Conservation (phyloP, 2,888 invertebrate genomes). For the Cheilosia vernalis region DNA sequence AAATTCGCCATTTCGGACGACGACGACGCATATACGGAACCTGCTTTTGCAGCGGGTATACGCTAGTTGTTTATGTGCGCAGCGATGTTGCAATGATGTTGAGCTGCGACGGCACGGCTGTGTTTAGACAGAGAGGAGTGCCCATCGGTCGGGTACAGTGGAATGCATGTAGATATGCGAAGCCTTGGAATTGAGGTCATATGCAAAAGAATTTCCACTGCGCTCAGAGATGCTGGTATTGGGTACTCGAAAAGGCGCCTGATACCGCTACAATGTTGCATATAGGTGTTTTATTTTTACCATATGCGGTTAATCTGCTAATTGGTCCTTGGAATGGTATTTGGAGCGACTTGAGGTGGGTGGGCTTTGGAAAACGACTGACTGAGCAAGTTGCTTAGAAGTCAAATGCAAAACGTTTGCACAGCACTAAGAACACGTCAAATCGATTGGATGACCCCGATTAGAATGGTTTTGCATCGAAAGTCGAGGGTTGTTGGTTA, state of each 20-base stretch:
- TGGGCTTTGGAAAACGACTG: conserved; percentile 6
- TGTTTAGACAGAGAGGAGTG: conserved; percentile 64
- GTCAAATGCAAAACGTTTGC: conserved; percentile 11
- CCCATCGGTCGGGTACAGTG: conserved; percentile 35
- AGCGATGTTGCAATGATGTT: conserved; percentile 51
- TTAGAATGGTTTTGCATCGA: not conserved
- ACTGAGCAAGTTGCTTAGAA: conserved; percentile 11
- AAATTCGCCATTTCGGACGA: conserved; percentile 68
- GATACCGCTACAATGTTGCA: conserved; percentile 47
- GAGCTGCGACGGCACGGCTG: conserved; percentile 22
- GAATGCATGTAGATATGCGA: conserved; percentile 69
- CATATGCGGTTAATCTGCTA: conserved; percentile 3
- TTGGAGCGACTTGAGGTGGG: conserved; percentile 2
- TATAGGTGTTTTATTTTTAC: not conserved
- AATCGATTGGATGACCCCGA: conserved; percentile 25
- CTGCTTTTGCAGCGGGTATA: conserved; percentile 62
- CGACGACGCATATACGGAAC: conserved; percentile 67
- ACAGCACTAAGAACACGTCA: not conserved
- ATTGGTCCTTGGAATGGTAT: conserved; percentile 29
- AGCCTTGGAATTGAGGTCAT: conserved; percentile 72
- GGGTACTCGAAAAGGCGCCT: conserved; percentile 47
- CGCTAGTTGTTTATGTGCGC: conserved; percentile 60
- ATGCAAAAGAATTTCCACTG: conserved; percentile 67
- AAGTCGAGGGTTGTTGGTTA: not conserved
- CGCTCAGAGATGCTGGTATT: conserved; percentile 50